Percentiles rank a stretch among this genome's conserved stretches.
Evolutionary conservation across 2,113 vertebrate genomes (phyloP).

Genomic region (Pelobates fuscus): DNA sequence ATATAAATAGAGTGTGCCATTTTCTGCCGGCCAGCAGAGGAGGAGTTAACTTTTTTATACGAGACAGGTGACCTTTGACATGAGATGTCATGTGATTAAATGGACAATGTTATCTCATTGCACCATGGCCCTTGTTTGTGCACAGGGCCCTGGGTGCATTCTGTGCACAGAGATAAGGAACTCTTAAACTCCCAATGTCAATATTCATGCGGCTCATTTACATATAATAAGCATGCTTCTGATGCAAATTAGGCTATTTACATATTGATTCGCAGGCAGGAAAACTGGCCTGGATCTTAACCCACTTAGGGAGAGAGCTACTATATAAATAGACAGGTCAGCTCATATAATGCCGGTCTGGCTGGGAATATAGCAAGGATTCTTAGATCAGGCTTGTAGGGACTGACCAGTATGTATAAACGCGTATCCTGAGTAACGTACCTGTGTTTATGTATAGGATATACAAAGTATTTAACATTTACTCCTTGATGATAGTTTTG

Average conservation of each 20-base stretch:
- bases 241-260: conserved; percentile 33
- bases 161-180: conserved; percentile 37
- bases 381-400: too few relatives aligned
- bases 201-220: conserved; percentile 15
- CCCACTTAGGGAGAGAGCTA: not conserved
- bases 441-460: too few relatives aligned
- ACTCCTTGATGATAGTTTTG: too few relatives aligned
- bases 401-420: too few relatives aligned
- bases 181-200: not conserved
- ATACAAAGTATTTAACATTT: too few relatives aligned
- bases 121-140: not conserved
- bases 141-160: not conserved
- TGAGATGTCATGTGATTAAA: not conserved
- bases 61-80: conserved; percentile 19
- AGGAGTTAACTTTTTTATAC: not conserved
- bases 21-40: not conserved
- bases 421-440: too few relatives aligned
- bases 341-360: not conserved
- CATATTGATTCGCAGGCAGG: not conserved
- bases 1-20: too few relatives aligned
- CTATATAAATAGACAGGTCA: not conserved
- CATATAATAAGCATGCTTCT: conserved; percentile 29
- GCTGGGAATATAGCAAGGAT: not conserved
- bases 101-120: conserved; percentile 33
- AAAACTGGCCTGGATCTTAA: conserved; percentile 1